These are phyloP conservation scores for Orthosia gracilis DNA, from an alignment of 2,888 invertebrate species.

Conservation along the genomic window DNA sequence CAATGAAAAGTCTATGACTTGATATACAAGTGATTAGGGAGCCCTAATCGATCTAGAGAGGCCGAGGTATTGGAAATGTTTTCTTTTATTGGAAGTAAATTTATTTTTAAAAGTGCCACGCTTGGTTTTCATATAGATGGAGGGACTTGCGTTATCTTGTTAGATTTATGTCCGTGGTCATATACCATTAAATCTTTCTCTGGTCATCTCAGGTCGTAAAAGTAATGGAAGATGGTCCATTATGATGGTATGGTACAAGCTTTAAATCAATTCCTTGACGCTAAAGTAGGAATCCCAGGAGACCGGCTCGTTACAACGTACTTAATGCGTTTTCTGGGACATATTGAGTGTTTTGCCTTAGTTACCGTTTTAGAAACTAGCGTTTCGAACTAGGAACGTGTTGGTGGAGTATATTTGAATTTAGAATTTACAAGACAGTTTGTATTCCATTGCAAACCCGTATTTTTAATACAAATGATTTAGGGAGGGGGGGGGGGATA, in stretches of 20 bases:
- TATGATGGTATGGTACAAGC: slow-evolving; percentile 24
- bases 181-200: slow-evolving; percentile 1
- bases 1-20: background rate
- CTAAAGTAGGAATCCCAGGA: background rate
- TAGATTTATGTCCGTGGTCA: too few relatives aligned
- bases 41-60: too few relatives aligned
- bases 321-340: slow-evolving; percentile 7
- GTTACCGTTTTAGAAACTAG: slow-evolving; percentile 18
- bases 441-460: too few relatives aligned
- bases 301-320: background rate
- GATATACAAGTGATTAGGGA: background rate
- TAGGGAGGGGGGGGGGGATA: too few relatives aligned
- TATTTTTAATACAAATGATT: too few relatives aligned
- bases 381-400: background rate
- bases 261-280: slow-evolving; percentile 5
- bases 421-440: too few relatives aligned
- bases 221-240: slow-evolving; percentile 1
- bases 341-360: slow-evolving; percentile 8
- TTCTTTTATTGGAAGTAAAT: too few relatives aligned
- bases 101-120: too few relatives aligned
- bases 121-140: too few relatives aligned
- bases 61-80: too few relatives aligned
- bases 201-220: slow-evolving; percentile 7
- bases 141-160: too few relatives aligned
- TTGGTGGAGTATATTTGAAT: too few relatives aligned